Conservation (phyloP, 2,888 invertebrate species). For the Ormia ochracea region DNA sequence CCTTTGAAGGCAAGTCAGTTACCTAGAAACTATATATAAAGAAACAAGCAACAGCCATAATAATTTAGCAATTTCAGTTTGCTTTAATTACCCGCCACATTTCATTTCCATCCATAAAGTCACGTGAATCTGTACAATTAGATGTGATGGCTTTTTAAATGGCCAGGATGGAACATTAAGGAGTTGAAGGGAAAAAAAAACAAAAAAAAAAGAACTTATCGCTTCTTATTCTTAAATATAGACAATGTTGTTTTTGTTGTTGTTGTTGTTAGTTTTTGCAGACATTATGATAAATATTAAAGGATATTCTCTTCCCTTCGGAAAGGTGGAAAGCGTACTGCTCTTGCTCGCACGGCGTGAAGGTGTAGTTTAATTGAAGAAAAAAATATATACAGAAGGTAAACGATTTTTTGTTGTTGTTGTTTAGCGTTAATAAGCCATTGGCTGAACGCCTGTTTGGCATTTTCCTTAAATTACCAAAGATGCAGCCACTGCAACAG, state of each 20-base stretch:
- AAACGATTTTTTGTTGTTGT: constrained; percentile 13
- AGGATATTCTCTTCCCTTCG: constrained; percentile 39
- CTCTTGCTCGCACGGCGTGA: background rate
- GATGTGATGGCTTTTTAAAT: constrained; percentile 52
- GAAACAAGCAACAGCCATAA: constrained; percentile 59
- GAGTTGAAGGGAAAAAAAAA: constrained; percentile 19
- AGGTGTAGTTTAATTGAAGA: constrained; percentile 23
- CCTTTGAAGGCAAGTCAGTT: background rate
- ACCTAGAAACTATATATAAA: background rate
- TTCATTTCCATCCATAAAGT: constrained; percentile 71
- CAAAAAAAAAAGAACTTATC: background rate
- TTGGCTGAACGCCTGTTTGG: constrained; percentile 14
- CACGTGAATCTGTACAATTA: constrained; percentile 55
- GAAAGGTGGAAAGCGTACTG: background rate
- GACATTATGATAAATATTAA: constrained; percentile 56
- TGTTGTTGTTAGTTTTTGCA: background rate
- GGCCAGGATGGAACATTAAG: constrained; percentile 39
- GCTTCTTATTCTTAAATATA: constrained; percentile 15
- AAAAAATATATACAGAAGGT: background rate
- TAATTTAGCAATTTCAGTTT: constrained; percentile 76
- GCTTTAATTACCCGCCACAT: constrained; percentile 76
- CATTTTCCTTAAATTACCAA: constrained; percentile 21
- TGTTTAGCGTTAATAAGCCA: constrained; percentile 17
- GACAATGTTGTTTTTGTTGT: constrained; percentile 3
- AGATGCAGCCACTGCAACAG: constrained; percentile 3